A percentile compares a stretch with the other conserved stretches of the same genome.
phyloP scores from a whole-genome alignment of 2,113 vertebrate species.

The Brachyistius frenatus region DNA sequence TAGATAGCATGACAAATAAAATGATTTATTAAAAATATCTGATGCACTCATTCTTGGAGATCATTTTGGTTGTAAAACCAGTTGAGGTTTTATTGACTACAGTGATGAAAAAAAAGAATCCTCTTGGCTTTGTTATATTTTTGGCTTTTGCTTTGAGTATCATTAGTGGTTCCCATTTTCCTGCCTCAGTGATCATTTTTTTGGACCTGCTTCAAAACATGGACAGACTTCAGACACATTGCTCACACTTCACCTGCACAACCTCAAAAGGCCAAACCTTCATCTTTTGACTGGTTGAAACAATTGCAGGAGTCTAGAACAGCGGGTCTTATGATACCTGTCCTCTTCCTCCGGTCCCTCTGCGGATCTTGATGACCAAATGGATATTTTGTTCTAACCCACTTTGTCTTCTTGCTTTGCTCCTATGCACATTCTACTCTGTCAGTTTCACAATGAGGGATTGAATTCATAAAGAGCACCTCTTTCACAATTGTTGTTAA shows the following conservation, averaged over 20 bases:
- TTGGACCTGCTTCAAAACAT: not conserved
- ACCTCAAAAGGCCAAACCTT: not conserved
- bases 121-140: no score
- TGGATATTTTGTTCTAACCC: constrained; percentile 56
- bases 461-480: constrained; percentile 14
- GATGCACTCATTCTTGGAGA: no score
- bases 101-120: no score
- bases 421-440: not conserved
- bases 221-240: not conserved
- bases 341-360: constrained; percentile 34
- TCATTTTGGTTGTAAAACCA: no score
- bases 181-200: not conserved
- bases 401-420: constrained; percentile 44
- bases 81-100: no score
- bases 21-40: not conserved
- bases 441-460: constrained; percentile 1
- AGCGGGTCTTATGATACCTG: constrained; percentile 9
- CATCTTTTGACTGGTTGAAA: constrained; percentile 11
- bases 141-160: not conserved
- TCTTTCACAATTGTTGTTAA: constrained; percentile 55
- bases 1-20: not conserved
- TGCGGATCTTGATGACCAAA: constrained; percentile 45
- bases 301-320: constrained; percentile 8
- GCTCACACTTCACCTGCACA: constrained; percentile 11
- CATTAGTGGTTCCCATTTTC: not conserved